Evolutionary conservation across 2,888 invertebrate species (phyloP), one percentile per base, ranked within the genome.

Genomic region (Yponomeuta malinellus): DNA sequence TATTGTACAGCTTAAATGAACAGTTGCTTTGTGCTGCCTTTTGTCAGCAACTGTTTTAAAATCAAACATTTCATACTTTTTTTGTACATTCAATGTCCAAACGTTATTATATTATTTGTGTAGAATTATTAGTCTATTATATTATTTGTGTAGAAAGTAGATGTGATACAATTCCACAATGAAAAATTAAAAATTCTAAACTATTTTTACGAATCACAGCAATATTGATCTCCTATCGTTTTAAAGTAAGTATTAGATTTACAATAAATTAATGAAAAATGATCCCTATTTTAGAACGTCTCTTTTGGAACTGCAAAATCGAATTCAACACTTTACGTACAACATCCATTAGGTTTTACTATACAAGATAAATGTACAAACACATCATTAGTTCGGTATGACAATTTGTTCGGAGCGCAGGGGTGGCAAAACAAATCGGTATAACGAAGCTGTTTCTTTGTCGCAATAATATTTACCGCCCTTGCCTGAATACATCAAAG

Each of bases 401-500:
- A 83, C 87, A 86, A 87, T 85, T 88, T 87, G 86, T 82, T 78
- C 78, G 76, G 74, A 75, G 74, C 75, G 75, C 78, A 78, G 83
- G 86, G 89, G 89, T 83, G 83, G 78, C 80, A 52, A 85, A 83
- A 87, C 87, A 88, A 89, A 90, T 83, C 82, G 83, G 82, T 80
- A 80, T 90, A 90, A 89, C 89, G 89, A 91, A 88, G 85, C 87
- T 84, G 82, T 72, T 88, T 83, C 81, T 84, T 82, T 83, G 81
- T 81, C 79, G 85, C 82, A 86, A 87, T 89, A 90, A 89, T 86
- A 88, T 88, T 88, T 89, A 83, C 83, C 90, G 88, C 89, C 90
- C 90, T 88, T 79, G 79, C 70, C 79, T 83, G 86, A 84, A 85
- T 87, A 90, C 89, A 91, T 91, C 90, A 92, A 91, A 90, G 89